Evolutionary conservation across 2,113 vertebrate genomes (phyloP).

Genomic region (Lophotis ruficrista): DNA sequence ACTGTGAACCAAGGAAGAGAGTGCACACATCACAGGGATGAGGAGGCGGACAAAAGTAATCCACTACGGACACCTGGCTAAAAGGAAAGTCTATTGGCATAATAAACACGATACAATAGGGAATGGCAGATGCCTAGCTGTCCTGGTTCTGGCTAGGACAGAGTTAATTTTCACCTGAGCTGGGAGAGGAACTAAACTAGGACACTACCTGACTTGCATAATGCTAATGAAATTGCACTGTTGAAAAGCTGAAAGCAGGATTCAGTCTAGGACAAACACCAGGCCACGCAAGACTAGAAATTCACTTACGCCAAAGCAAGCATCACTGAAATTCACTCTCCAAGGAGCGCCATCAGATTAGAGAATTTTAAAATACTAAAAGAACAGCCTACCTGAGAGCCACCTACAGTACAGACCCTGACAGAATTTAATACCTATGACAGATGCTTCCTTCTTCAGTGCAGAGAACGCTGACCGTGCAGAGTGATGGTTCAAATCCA

Average conservation of each 20-base stretch:
- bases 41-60: not conserved
- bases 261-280: not conserved
- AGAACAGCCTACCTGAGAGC: not conserved
- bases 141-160: too few species aligned
- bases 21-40: not conserved
- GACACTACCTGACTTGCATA: not conserved
- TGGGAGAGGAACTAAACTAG: too few species aligned
- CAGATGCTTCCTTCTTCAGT: conserved; percentile 76
- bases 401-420: not conserved
- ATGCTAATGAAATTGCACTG: not conserved
- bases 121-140: not conserved
- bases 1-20: not conserved
- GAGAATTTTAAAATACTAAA: not conserved
- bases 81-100: not conserved
- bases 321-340: not conserved
- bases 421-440: conserved; percentile 69
- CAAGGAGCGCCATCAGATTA: not conserved
- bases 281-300: not conserved
- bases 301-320: not conserved
- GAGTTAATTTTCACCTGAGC: too few species aligned
- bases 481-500: conserved; percentile 37
- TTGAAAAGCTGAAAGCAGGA: not conserved
- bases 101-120: not conserved
- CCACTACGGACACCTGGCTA: not conserved
- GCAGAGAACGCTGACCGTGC: not conserved